Base-by-base conservation (phyloP, 2,888 invertebrate genomes). In the Rutpela maculata region DNA sequence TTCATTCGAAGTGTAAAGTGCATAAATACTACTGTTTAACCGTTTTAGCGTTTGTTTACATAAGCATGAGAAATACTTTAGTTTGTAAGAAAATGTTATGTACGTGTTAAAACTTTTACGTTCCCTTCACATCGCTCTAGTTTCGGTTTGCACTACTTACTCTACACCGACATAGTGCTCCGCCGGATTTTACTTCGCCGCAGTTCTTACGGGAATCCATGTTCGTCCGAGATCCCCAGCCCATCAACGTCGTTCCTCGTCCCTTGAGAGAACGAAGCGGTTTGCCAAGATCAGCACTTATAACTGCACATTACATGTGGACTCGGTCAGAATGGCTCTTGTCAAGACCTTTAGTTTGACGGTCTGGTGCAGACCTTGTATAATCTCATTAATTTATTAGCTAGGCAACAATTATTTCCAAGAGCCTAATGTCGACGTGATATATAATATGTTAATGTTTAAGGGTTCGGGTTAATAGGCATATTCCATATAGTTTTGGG, bases 291-390 rank as follows among this genome's bases (percentile, higher is more conserved):
- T 59, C 59, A 59, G 59, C 59, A 59, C 59, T 59, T 59, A 59
- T 59, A 59, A 59, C 19, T 18, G 59, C 9, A 59, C 59, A 59
- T 59, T 59, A 59, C 15, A 59, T 19, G 59, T 59, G 59, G 59
- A 59, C 18, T 19, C 59, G 59, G 59, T 59, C 59, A 59, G 19
- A 59, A 59, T 59, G 59, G 59, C 59, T 18, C 22, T 59, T 59
- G 59, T 59, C 59, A 19, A 11, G 19, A 59, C 59, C 22, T 19
- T 19, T 19, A 5, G 9, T 22, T 18, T 59, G 59, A 59, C 19
- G 59, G 59, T 22, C 59, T 9, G 15, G 19, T 7, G 5, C 59
- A 22, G 59, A 19, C 10, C 18, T 18, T 22, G 12, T 59, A 19
- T 59, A 59, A 59, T 59, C 19, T 59, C 18, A 22, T 18, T 19